phyloP scores from a whole-genome alignment of 92 coral and sea anemone species.

The Metridium senile region DNA sequence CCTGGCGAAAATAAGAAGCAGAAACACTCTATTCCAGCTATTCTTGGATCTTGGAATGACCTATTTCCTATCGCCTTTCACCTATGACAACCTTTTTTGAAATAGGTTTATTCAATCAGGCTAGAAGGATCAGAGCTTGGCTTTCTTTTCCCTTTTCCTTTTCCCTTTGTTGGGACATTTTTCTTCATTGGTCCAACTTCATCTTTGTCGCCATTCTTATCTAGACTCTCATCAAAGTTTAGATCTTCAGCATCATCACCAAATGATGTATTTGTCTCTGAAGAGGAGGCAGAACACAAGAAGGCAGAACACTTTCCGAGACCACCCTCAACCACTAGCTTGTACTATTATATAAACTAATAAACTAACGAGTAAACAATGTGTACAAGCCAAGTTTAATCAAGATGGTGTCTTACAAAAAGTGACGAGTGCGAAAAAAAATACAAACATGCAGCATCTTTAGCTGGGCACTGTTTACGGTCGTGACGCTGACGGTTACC shows the following conservation, averaged over 20 bases:
- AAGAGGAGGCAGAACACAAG: not conserved
- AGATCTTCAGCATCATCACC: no score
- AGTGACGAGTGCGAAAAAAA: no score
- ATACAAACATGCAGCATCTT: conserved; percentile 31
- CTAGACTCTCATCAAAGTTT: no score
- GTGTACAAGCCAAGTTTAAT: no score
- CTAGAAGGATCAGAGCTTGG: not conserved
- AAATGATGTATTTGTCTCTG: not conserved
- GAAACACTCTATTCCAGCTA: no score
- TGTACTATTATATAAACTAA: no score
- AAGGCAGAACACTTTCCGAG: not conserved
- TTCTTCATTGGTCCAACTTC: not conserved
- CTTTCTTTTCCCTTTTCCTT: not conserved
- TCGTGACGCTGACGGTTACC: conserved; percentile 54
- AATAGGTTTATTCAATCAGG: not conserved
- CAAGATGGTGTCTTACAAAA: no score
- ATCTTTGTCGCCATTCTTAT: not conserved
- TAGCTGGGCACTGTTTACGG: conserved; percentile 41
- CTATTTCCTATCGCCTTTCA: no score
- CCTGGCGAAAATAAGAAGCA: no score
- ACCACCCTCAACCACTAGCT: not conserved
- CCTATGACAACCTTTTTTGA: no score
- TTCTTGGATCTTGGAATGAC: no score
- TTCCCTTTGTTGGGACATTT: not conserved
- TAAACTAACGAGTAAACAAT: no score